Evolutionary conservation across 2,113 vertebrate genomes (phyloP).

Genomic region (Electrona antarctica): DNA sequence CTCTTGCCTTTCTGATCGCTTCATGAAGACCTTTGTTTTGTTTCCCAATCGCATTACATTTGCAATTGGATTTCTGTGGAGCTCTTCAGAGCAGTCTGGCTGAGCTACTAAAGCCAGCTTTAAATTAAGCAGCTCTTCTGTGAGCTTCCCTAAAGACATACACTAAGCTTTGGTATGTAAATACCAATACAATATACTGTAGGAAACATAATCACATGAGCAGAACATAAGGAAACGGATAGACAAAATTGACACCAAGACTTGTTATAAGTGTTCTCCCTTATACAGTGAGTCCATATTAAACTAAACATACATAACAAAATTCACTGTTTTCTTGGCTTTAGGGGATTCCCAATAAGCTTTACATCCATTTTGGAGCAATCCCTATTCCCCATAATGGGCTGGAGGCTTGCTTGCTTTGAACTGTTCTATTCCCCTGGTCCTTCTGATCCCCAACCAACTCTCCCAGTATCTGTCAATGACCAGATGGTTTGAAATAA

Average conservation of each 20-base stretch:
- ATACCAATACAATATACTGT: background rate
- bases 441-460: slow-evolving; percentile 41
- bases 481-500: slow-evolving; percentile 74
- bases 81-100: slow-evolving; percentile 76
- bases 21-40: slow-evolving; percentile 55
- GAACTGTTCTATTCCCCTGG: slow-evolving; percentile 2
- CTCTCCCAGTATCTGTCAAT: slow-evolving; percentile 55
- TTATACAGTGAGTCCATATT: background rate
- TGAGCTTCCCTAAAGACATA: slow-evolving; percentile 53
- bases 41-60: slow-evolving; percentile 77
- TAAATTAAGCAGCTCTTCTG: slow-evolving; percentile 75
- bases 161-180: slow-evolving; percentile 48
- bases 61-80: slow-evolving; percentile 78
- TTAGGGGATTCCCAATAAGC: background rate
- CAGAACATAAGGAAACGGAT: background rate
- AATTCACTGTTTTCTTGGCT: background rate
- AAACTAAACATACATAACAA: too few relatives aligned
- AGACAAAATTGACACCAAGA: background rate
- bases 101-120: slow-evolving; percentile 79
- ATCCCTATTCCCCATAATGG: slow-evolving; percentile 28
- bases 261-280: background rate
- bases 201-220: slow-evolving; percentile 9
- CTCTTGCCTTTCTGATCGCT: slow-evolving; percentile 35
- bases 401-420: slow-evolving; percentile 31
- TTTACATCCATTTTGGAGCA: slow-evolving; percentile 41